Conservation (phyloP, 2,888 invertebrate genomes). For the Lasioglossum zephyrum region DNA sequence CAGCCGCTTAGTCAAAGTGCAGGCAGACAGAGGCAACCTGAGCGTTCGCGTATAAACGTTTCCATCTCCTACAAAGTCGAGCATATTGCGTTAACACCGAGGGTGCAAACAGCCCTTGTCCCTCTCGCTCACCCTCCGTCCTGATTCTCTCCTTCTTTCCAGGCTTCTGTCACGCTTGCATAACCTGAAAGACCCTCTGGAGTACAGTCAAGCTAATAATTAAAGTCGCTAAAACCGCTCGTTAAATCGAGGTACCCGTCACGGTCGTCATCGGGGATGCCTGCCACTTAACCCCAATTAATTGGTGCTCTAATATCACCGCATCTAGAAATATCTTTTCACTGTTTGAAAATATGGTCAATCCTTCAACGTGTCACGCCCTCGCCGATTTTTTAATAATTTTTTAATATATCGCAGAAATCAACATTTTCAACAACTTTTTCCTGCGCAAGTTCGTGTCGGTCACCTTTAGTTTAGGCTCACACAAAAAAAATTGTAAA, state of each 20-base stretch:
- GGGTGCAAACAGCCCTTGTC: conserved; percentile 81
- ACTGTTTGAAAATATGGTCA: too few species aligned
- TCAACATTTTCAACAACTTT: too few species aligned
- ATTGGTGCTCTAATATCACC: not conserved
- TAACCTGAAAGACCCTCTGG: conserved; percentile 50
- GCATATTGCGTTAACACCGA: conserved; percentile 81
- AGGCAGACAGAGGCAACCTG: conserved; percentile 54
- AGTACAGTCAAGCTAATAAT: conserved; percentile 80
- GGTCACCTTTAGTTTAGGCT: too few species aligned
- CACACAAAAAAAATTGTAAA: too few species aligned
- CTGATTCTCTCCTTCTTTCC: conserved; percentile 40
- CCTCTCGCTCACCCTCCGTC: conserved; percentile 33
- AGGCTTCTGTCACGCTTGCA: conserved; percentile 53
- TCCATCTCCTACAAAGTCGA: conserved; percentile 71
- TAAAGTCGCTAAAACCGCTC: conserved; percentile 80
- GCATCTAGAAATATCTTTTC: too few species aligned
- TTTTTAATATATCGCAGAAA: too few species aligned
- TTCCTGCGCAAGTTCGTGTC: too few species aligned
- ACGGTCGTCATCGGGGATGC: conserved; percentile 21
- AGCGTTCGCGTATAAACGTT: conserved; percentile 60
- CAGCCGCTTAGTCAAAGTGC: conserved; percentile 56
- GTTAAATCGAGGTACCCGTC: conserved; percentile 68
- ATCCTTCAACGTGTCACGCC: too few species aligned
- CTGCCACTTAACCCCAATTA: not conserved
- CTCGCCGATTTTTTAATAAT: too few species aligned